Evolutionary conservation across 2,888 invertebrate species (phyloP).

Genomic region (Mythimna albipuncta): DNA sequence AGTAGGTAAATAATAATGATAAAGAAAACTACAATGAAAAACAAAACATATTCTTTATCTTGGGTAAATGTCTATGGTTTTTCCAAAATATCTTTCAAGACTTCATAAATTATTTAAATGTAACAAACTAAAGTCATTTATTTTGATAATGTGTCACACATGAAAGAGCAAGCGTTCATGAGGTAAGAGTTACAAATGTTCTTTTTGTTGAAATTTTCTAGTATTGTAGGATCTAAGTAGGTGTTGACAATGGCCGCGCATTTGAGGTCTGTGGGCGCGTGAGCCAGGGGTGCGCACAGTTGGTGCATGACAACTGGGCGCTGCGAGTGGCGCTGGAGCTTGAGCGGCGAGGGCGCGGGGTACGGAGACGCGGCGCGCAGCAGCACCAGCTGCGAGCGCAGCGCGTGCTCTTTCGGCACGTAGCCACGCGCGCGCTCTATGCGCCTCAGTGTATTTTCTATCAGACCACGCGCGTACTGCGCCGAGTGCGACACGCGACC

Average conservation of each 20-base stretch:
- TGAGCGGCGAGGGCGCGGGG: not conserved
- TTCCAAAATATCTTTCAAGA: not conserved
- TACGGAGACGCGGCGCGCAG: constrained; percentile 56
- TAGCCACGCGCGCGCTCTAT: constrained; percentile 62
- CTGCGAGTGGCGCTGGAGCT: constrained; percentile 66
- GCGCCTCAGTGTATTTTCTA: constrained; percentile 68
- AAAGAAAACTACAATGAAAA: not conserved
- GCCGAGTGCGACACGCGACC: constrained; percentile 75
- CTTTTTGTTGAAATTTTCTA: constrained; percentile 63
- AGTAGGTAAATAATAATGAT: not conserved
- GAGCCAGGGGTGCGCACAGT: constrained; percentile 61
- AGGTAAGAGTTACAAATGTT: constrained; percentile 71
- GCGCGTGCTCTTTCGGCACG: constrained; percentile 40
- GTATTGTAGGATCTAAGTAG: constrained; percentile 62
- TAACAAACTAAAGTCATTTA: not conserved
- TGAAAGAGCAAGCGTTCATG: not conserved
- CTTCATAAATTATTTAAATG: not conserved
- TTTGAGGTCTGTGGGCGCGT: constrained; percentile 65
- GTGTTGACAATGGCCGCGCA: constrained; percentile 71
- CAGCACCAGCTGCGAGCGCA: constrained; percentile 71
- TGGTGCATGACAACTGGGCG: constrained; percentile 64
- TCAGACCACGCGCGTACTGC: constrained; percentile 73
- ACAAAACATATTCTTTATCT: not conserved
- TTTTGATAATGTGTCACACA: not conserved
- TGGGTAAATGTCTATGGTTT: no score